Evolutionary conservation across 2,888 invertebrate genomes (phyloP).

Genomic region (Masnerella sp.): DNA sequence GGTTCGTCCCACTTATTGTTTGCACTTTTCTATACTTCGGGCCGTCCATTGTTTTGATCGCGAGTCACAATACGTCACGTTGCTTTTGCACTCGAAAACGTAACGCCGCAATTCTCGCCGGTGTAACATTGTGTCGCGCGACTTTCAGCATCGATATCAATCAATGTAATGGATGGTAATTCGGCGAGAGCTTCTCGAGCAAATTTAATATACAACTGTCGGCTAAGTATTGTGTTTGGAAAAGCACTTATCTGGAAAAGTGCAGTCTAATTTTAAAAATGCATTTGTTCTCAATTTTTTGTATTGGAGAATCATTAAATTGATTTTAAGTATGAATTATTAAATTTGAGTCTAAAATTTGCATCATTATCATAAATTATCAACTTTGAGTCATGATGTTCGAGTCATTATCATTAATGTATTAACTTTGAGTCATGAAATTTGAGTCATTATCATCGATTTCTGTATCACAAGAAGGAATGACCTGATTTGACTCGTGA

Average conservation of each 20-base stretch:
- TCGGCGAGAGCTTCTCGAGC: slow-evolving; percentile 25
- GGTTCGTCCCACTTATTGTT: slow-evolving; percentile 71
- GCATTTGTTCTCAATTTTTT: no score
- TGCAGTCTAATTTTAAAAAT: slow-evolving; percentile 15
- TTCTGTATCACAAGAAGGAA: no score
- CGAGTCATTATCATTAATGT: no score
- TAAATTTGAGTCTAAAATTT: no score
- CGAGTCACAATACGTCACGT: slow-evolving; percentile 40
- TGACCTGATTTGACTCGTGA: no score
- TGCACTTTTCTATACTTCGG: slow-evolving; percentile 55
- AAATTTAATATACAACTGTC: slow-evolving; percentile 39
- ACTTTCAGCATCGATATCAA: slow-evolving; percentile 44
- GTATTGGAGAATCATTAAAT: no score
- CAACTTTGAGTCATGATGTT: no score
- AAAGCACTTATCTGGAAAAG: slow-evolving; percentile 34
- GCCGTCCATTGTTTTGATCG: slow-evolving; percentile 49
- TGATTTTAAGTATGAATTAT: no score
- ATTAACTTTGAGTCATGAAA: no score
- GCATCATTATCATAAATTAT: no score
- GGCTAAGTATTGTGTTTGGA: slow-evolving; percentile 23
- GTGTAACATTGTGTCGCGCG: slow-evolving; percentile 32
- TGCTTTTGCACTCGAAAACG: slow-evolving; percentile 28
- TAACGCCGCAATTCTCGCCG: slow-evolving; percentile 34
- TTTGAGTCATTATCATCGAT: no score
- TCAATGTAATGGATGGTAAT: slow-evolving; percentile 52